Conservation (phyloP, 1,140 invertebrate genomes). For the Leguminivora glycinivorella region DNA sequence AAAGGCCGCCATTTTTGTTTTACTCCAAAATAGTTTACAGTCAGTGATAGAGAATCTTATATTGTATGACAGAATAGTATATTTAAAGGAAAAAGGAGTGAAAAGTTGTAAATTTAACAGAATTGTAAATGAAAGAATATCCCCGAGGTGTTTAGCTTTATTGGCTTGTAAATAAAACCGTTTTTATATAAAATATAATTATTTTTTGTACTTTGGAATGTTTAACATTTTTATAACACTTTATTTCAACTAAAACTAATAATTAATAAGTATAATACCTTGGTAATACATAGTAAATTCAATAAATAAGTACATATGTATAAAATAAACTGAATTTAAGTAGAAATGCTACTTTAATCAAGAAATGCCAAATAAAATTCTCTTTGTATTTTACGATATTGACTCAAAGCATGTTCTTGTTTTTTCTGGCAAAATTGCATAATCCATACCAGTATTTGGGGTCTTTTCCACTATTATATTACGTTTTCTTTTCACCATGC, state of each 20-base stretch:
- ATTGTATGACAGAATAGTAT: slow-evolving; percentile 83
- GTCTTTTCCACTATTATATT: neutral
- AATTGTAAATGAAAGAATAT: slow-evolving; percentile 80
- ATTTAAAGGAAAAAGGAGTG: slow-evolving; percentile 80
- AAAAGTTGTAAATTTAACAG: slow-evolving; percentile 76
- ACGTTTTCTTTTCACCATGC: slow-evolving; percentile 30
- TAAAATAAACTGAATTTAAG: too few species aligned
- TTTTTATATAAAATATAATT: slow-evolving; percentile 35
- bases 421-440: neutral
- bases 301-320: too few species aligned
- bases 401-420: neutral
- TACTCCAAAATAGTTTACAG: slow-evolving; percentile 69
- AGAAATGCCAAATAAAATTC: too few species aligned
- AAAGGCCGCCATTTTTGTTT: slow-evolving; percentile 65
- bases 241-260: neutral
- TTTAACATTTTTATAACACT: slow-evolving; percentile 5
- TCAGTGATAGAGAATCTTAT: slow-evolving; percentile 84
- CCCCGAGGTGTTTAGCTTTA: slow-evolving; percentile 81
- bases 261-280: too few species aligned
- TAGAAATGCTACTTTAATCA: too few species aligned
- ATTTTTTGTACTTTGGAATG: neutral
- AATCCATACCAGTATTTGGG: neutral
- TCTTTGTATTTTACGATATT: too few species aligned
- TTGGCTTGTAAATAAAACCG: slow-evolving; percentile 63
- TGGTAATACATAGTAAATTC: too few species aligned